Base-by-base conservation (phyloP, 1,140 invertebrate genomes). In the Paraescarpia echinospica region DNA sequence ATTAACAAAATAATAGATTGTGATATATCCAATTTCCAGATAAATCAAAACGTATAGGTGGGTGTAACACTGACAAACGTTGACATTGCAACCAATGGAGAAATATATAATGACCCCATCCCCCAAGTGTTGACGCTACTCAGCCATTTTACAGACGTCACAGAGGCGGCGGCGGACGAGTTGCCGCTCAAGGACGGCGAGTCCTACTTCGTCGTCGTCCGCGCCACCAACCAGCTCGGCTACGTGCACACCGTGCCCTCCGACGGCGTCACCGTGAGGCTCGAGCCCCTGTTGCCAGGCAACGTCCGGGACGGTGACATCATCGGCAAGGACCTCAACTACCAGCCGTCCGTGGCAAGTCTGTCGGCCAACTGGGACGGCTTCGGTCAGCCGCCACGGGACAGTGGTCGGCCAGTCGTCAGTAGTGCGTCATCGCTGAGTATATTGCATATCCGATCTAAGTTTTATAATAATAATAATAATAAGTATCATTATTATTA, bases 341-440 rank as follows among this genome's bases (percentile, higher is more conserved):
- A 93, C 33, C 90, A 92, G 41, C 93, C 93, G n/a, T 94, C 94
- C 0, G 92, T 35, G 8, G 93, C 89, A 0, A 93, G 91, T 59
- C 92, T 94, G 9, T 93, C 92, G 35, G 94, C 94, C 9, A 95
- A 95, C 93, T 95, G 95, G 95, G 91, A 94, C 27, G 94, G 94
- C 8, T 95, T 95, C 93, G 95, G 95, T 14, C 89, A 91, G 4
- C 77, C 41, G 9, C 34, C n/a, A 34, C 14, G 4, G 59, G 59
- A 77, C 59, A 77, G 59, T 27, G 59, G 27, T 27, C 59, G 22
- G 18, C 59, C 59, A 2, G 59, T 77, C 59, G 59, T 77, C 27
- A 77, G 59, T 77, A 6, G 59, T 77, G 22, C 59, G 59, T 77
- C 59, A 77, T 77, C 59, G 22, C 59, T 77, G 14, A 77, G 27